Evolutionary conservation across 1,140 invertebrate genomes (phyloP), one percentile per base, ranked within the genome.

Genomic region (Hydropsyche tenuis): DNA sequence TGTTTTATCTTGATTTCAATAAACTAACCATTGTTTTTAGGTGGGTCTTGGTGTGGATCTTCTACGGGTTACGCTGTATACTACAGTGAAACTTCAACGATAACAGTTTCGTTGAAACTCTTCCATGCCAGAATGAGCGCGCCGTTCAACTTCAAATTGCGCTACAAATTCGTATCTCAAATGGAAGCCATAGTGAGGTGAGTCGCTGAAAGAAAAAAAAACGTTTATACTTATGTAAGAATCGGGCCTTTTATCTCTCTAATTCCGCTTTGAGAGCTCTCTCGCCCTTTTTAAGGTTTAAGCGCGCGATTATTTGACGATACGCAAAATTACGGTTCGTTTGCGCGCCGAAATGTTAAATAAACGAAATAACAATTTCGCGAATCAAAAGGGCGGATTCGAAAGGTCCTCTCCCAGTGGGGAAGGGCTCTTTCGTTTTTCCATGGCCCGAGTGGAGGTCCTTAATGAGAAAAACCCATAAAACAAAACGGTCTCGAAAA

Each of bases 71-170:
- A 89, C 30, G 91, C 93, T 46, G 89, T 92, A n/a, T 94, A 94
- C 82, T 94, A 93, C 83, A 93, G 91, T 79, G 93, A 94, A 84
- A 93, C 92, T 42, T 90, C 91, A 71, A 94, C 93, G 1, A 91
- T 94, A 45, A 93, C 92, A 11, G 90, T 91, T 0, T 92, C 91
- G 11, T 89, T 94, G 14, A 90, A 90, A 80, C 85, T 94, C 68
- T 93, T 93, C 81, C 88, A 90, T 70, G 88, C 89, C 12, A 86
- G 89, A 27, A 84, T 87, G 72, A 83, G 85, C 0, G 87, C 90
- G 42, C 90, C 91, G 1, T 93, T 93, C 78, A 89, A 90, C 76
- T 93, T 93, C 81, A 87, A 87, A 20, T 85, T 95, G 72, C 87
- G 93, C 20, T 96, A 94, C 83, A 89, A 91, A 78, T 93, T 93